These are phyloP conservation scores for Hippocampus comes DNA, from an alignment of 2,113 vertebrate genomes.

Conservation along the genomic window DNA sequence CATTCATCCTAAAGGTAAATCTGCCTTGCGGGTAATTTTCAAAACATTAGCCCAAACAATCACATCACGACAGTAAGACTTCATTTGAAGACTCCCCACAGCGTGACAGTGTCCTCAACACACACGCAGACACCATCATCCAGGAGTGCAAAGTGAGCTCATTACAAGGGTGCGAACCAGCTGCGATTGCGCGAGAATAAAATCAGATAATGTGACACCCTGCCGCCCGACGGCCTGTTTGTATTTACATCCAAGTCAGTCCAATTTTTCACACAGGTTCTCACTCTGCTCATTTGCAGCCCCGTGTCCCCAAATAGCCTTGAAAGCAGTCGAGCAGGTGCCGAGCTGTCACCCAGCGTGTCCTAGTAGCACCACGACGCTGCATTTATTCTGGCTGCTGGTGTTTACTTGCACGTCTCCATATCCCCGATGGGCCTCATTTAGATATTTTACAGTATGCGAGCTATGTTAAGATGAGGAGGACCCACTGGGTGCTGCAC, in stretches of 20 bases:
- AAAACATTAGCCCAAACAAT: neutral
- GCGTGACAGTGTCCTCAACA: neutral
- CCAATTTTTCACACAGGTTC: constrained; percentile 12
- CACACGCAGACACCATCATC: neutral
- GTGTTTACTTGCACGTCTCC: constrained; percentile 30
- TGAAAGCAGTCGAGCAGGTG: constrained; percentile 34
- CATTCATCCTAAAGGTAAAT: no score
- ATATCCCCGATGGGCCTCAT: constrained; percentile 32
- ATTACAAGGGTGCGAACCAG: constrained; percentile 36
- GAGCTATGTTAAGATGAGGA: constrained; percentile 36
- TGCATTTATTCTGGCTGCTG: constrained; percentile 29
- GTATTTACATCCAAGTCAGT: constrained; percentile 13
- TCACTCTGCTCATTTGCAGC: constrained; percentile 21
- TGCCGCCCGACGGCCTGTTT: constrained; percentile 12
- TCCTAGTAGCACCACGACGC: constrained; percentile 20
- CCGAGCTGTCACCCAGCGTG: constrained; percentile 30
- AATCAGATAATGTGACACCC: constrained; percentile 34
- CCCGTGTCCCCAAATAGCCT: constrained; percentile 12
- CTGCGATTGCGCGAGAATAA: constrained; percentile 26
- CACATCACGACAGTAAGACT: neutral
- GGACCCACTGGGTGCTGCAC: constrained; percentile 17
- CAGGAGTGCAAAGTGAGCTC: neutral
- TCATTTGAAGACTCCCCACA: neutral
- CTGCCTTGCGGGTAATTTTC: no score
- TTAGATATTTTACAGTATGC: constrained; percentile 42